A percentile compares a stretch with the other conserved stretches of the same genome.
Evolutionary conservation across 2,113 vertebrate species (phyloP).

Genomic region (Phocoena sinus): DNA sequence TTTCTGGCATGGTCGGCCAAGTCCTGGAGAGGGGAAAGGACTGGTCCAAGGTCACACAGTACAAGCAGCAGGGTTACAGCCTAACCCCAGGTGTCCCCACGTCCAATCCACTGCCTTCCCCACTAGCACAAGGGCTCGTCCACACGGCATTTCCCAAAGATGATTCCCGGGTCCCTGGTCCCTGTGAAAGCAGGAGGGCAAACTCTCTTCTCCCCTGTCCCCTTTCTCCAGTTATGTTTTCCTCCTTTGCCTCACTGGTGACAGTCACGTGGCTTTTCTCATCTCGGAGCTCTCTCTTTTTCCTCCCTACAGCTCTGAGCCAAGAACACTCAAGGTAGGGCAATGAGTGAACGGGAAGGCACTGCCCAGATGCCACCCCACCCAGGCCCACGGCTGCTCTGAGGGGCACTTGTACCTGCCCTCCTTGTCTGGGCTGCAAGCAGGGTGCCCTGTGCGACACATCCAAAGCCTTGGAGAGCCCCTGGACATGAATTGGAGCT

Average conservation of each 20-base stretch:
- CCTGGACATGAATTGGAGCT: not conserved
- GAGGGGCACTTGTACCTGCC: not conserved
- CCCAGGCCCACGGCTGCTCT: not conserved
- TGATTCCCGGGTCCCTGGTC: not conserved
- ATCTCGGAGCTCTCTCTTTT: conserved; percentile 55
- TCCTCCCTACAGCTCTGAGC: conserved; percentile 54
- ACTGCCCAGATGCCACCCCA: not conserved
- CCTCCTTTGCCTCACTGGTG: not conserved
- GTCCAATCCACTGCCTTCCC: not conserved
- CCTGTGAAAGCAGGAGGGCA: not conserved
- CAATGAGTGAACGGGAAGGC: not conserved
- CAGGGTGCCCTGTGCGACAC: not conserved
- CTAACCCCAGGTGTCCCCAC: not conserved
- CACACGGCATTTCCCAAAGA: not conserved
- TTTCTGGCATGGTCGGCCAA: not conserved
- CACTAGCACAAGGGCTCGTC: not conserved
- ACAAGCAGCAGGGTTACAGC: not conserved
- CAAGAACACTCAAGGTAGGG: conserved; percentile 14
- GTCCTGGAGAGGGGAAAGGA: not conserved
- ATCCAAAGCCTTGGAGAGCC: not conserved
- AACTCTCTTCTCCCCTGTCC: not conserved
- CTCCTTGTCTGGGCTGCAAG: not conserved
- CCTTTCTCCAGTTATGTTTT: not conserved
- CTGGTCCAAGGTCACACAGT: not conserved
- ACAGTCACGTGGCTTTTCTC: not conserved